Evolutionary conservation across 2,888 invertebrate species (phyloP), one percentile per base, ranked within the genome.

Genomic region (Coremacera marginata): DNA sequence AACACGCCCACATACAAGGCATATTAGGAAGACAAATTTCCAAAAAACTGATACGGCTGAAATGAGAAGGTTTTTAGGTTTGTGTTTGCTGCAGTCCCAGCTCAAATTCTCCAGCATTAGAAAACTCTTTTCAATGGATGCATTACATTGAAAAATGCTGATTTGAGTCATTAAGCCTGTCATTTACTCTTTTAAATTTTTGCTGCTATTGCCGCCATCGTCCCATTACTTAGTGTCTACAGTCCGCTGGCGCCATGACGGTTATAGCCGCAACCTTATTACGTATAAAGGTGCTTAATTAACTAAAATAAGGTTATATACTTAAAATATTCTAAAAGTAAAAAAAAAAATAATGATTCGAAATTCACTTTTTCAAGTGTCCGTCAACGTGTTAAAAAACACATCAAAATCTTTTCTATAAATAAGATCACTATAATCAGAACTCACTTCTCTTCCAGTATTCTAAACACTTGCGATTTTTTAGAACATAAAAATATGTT

Each of bases 231-330:
- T 76, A 76, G 65, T 76, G 55, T 55, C 76, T 63, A 71, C 65
- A 76, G 63, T 70, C 70, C 63, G 63, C 70, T 76, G 76, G 70
- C 70, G 62, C 70, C 62, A 70, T 76, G 70, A 76, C 70, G 76
- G 70, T 76, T 70, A n/a, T 68, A 70, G 76, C 52, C 71, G 76
- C 71, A 76, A 71, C 76, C 71, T 76, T 71, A 76, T 76, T 70
- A 76, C n/a, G n/a, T n/a, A n/a, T n/a, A n/a, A n/a, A n/a, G n/a
- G n/a, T 76, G 71, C 76, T 71, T 37, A 76, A 76, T 76, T 76
- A 76, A 76, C 71, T 52, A 76, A 76, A 76, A 76, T 76, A 51
- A 76, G 63, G 70, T 71, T 11, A 71, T 62, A 70, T 75, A 70
- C 60, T 75, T 49, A 34, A 62, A 60, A 70, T 60, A 68, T 75